Percentiles rank a stretch among this genome's conserved stretches.
phyloP scores from a whole-genome alignment of 2,113 vertebrate genomes.

The Carollia perspicillata region DNA sequence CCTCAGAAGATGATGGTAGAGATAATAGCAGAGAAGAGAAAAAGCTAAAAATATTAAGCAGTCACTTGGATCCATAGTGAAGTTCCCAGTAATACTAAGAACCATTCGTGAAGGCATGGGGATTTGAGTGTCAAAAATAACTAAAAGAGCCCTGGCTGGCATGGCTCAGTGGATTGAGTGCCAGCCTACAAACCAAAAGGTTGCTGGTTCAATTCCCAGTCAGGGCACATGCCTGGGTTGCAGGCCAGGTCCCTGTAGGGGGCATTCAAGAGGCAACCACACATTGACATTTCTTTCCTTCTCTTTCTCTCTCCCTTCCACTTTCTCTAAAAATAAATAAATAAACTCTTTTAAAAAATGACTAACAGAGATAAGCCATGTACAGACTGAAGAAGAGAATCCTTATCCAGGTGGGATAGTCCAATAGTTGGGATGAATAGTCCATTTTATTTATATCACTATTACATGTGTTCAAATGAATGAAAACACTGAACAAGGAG shows the following conservation, averaged over 20 bases:
- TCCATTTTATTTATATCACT: not conserved
- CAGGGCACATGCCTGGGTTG: too few species aligned
- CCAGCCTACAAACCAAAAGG: too few species aligned
- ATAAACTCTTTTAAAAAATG: not conserved
- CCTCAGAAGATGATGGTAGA: not conserved
- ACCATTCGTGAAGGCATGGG: not conserved
- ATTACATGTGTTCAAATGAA: not conserved
- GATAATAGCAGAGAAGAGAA: not conserved
- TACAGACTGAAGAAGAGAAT: not conserved
- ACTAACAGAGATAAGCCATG: not conserved
- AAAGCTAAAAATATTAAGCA: not conserved
- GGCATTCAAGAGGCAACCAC: too few species aligned
- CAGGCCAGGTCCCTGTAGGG: too few species aligned
- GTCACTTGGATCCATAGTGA: not conserved
- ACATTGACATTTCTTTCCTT: too few species aligned
- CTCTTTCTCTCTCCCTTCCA: too few species aligned
- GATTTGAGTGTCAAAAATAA: not conserved
- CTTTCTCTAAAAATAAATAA: too few species aligned
- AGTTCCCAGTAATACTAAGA: not conserved
- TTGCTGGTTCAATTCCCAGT: too few species aligned
- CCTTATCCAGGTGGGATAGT: not conserved
- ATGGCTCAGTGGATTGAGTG: too few species aligned
- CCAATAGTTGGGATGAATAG: not conserved
- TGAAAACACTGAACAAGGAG: not conserved
- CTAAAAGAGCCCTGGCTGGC: not conserved